Evolutionary conservation across 2,797 vertebrate species (phyloP), one percentile per base, ranked within the genome.

Genomic region (Hafferia zeledoni): DNA sequence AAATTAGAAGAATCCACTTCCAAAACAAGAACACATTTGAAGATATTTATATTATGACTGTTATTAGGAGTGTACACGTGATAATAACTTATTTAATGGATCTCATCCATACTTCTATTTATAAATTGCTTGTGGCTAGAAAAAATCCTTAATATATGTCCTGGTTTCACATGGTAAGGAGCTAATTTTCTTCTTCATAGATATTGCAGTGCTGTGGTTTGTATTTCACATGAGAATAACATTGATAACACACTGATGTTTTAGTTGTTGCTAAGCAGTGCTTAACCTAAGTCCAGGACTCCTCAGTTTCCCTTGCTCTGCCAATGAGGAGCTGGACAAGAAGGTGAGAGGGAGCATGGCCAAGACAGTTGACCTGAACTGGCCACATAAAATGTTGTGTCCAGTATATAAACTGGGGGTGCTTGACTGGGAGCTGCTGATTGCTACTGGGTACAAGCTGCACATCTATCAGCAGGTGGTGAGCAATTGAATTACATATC

Each of bases 401-500:
- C 10, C 12, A 31, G 25, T 41, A 19, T 35, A 33, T 12, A 65
- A 14, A 64, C 33, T 46, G 30, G 14, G 10, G 7, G 4, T 6
- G 24, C 14, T 31, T 65, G 17, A 2, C 17, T 52, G 15, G 39
- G 33, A 83, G 17, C 20, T 39, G 13, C 5, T 15, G n/a, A 0
- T 77, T 64, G 63, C n/a, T 52, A 9, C 44, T 33, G 30, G 30
- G 11, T 5, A 46, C 17, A 59, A 25, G 20, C 30, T 77, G 30
- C 9, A 1, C 15, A 31, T 57, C 44, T 12, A 59, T 46, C 39
- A 71, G 30, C 12, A 19, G 11, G 5, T 1, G 0, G 5, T 23
- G 20, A 19, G 10, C 24, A 77, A 57, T 20, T 46, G 24, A 22
- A 23, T 11, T 31, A 12, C 19, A 13, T 7, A 56, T 33, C 16